A percentile compares a stretch with the other conserved stretches of the same genome.
phyloP scores from a whole-genome alignment of 2,888 invertebrate species.

The Cactoblastis cactorum region DNA sequence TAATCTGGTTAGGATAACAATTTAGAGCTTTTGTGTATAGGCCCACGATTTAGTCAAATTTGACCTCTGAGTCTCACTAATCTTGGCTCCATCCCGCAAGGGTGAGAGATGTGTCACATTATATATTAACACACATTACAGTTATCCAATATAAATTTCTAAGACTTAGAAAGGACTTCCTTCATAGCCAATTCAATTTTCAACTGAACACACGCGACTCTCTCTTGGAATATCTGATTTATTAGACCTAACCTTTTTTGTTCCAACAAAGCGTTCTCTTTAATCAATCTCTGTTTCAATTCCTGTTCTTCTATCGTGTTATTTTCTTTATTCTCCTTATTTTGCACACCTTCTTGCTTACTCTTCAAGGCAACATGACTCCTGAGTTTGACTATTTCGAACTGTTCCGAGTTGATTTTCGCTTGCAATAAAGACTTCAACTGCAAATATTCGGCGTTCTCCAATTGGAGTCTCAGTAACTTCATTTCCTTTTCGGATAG shows the following conservation, averaged over 20 bases:
- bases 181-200: slow-evolving; percentile 84
- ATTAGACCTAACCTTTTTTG: slow-evolving; percentile 83
- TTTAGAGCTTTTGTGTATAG: too few species aligned
- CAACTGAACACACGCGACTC: slow-evolving; percentile 84
- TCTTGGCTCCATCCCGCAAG: background rate
- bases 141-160: slow-evolving; percentile 21
- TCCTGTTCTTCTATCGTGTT: slow-evolving; percentile 61
- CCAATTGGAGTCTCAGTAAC: slow-evolving; percentile 81
- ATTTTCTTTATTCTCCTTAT: slow-evolving; percentile 58
- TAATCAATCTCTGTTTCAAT: slow-evolving; percentile 62
- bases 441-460: slow-evolving; percentile 82
- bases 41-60: too few species aligned
- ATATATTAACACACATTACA: background rate
- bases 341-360: slow-evolving; percentile 53
- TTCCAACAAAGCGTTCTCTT: slow-evolving; percentile 83
- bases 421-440: slow-evolving; percentile 84
- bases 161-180: slow-evolving; percentile 71
- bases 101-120: background rate
- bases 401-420: slow-evolving; percentile 85
- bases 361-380: slow-evolving; percentile 74
- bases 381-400: slow-evolving; percentile 83
- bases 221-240: slow-evolving; percentile 85
- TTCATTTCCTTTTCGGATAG: slow-evolving; percentile 79
- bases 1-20: too few species aligned
- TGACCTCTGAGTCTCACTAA: background rate